Evolutionary conservation across 1,140 invertebrate species (phyloP).

Genomic region (Trachymyrmex septentrionalis): DNA sequence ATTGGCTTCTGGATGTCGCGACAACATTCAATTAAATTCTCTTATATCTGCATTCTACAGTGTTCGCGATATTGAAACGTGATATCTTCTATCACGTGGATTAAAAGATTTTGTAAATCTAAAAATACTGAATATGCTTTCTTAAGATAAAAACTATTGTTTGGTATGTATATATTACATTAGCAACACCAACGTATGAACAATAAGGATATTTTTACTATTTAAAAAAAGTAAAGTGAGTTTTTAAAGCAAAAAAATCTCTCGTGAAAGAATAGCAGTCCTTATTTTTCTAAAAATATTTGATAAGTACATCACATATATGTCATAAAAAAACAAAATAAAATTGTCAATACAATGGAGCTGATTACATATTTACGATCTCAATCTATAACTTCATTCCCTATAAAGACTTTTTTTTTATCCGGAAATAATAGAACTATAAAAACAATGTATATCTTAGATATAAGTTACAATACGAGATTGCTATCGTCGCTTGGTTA

Average conservation of each 20-base stretch:
- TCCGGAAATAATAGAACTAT: constrained; percentile 22
- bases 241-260: neutral
- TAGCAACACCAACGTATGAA: neutral
- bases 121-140: neutral
- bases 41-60: constrained; percentile 93
- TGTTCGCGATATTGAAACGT: constrained; percentile 87
- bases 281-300: constrained; percentile 3
- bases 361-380: neutral
- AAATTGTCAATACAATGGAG: neutral
- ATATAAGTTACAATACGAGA: constrained; percentile 43
- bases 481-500: constrained; percentile 4
- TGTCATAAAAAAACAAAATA: constrained; percentile 22
- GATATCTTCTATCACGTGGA: neutral
- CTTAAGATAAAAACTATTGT: neutral
- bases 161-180: neutral
- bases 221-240: neutral
- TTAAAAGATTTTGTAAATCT: constrained; percentile 8
- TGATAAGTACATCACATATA: neutral
- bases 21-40: constrained; percentile 94
- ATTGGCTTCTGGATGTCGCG: constrained; percentile 92
- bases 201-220: neutral
- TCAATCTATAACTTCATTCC: neutral
- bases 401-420: neutral
- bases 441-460: constrained; percentile 40
- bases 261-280: neutral